Conservation (phyloP, 2,888 invertebrate genomes). For the Orchesellides sinensis region DNA sequence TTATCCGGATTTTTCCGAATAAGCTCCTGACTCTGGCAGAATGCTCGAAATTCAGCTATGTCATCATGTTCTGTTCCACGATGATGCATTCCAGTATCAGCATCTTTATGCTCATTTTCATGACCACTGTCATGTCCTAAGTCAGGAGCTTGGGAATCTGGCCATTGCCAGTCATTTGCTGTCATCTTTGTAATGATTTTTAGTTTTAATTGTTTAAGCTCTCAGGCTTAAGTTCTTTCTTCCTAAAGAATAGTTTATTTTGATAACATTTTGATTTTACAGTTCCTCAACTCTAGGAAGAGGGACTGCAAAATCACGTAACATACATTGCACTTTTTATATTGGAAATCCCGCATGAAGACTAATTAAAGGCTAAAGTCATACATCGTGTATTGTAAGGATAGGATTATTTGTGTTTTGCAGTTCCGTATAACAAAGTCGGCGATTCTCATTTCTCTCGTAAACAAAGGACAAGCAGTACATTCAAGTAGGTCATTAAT, state of each 20-base stretch:
- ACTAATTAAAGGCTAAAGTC: too few species aligned
- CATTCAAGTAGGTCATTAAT: too few species aligned
- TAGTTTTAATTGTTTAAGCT: constrained; percentile 5
- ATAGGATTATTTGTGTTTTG: neutral
- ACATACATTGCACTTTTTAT: too few species aligned
- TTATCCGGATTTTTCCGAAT: constrained; percentile 58
- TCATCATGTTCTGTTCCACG: constrained; percentile 25
- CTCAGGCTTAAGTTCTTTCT: neutral
- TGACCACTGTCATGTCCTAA: neutral
- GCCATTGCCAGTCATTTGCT: constrained; percentile 53
- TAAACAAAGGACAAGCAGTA: too few species aligned
- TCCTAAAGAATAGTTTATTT: neutral
- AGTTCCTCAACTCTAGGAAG: constrained; percentile 2
- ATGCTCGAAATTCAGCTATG: constrained; percentile 54
- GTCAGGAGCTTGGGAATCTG: neutral
- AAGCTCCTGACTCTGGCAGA: constrained; percentile 52
- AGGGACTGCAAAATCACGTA: constrained; percentile 40
- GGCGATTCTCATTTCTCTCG: too few species aligned
- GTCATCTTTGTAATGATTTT: constrained; percentile 1
- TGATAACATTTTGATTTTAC: constrained; percentile 32
- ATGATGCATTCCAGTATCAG: too few species aligned
- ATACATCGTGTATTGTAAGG: neutral
- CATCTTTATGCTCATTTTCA: too few species aligned
- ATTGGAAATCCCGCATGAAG: too few species aligned
- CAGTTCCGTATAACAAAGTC: too few species aligned